Evolutionary conservation across 2,797 vertebrate genomes (phyloP).

Genomic region (Oryzias dopingdopingensis): DNA sequence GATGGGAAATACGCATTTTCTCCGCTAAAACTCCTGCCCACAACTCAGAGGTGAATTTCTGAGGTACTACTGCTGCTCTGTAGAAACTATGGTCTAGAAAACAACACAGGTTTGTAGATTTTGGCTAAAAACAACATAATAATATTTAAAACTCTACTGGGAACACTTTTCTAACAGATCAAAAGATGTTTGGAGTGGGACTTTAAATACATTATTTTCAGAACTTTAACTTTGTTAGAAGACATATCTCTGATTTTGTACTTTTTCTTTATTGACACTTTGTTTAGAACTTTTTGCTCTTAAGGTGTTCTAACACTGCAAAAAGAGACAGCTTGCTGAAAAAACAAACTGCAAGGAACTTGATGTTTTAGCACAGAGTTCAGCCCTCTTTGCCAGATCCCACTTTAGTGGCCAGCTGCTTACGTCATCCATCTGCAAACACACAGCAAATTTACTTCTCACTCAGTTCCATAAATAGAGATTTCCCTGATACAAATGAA

Average conservation of each 20-base stretch:
- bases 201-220: background rate
- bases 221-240: constrained; percentile 17
- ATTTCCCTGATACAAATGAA: constrained; percentile 10
- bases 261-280: background rate
- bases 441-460: constrained; percentile 41
- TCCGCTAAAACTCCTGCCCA: too few relatives aligned
- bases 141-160: too few relatives aligned
- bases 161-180: too few relatives aligned
- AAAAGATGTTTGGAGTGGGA: too few relatives aligned
- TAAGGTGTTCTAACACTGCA: constrained; percentile 11
- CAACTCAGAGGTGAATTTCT: too few relatives aligned
- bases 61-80: too few relatives aligned
- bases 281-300: background rate
- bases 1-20: too few relatives aligned
- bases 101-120: too few relatives aligned
- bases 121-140: too few relatives aligned
- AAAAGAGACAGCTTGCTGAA: constrained; percentile 10
- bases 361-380: constrained; percentile 29
- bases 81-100: too few relatives aligned
- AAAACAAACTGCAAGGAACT: constrained; percentile 39
- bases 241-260: constrained; percentile 1
- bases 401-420: constrained; percentile 38
- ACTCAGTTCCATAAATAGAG: constrained; percentile 20
- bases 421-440: constrained; percentile 49
- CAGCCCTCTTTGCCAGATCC: constrained; percentile 51